Evolutionary conservation across 1,140 invertebrate genomes (phyloP), one percentile per base, ranked within the genome.

Genomic region (Zaprionus tsacasi): DNA sequence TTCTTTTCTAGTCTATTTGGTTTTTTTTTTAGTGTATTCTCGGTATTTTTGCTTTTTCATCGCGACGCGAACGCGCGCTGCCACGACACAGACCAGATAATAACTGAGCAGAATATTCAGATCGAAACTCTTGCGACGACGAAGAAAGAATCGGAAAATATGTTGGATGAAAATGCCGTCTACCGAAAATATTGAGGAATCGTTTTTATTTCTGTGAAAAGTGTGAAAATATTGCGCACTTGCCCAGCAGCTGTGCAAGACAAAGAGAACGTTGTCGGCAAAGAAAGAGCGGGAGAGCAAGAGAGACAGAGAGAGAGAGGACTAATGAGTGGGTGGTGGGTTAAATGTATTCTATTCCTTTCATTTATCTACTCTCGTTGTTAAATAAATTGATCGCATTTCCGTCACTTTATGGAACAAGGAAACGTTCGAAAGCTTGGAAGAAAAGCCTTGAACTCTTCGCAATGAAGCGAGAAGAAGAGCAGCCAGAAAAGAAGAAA

Each of bases 161-260:
- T 56, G 68, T 68, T 78, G 70, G 70, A 78, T 52, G 67, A 78
- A 86, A 76, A 76, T 81, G 67, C 57, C 48, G 73, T 50, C 58
- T 67, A 63, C 57, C 75, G 75, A 73, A 89, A 89, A 89, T 89
- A 89, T 89, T 89, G 85, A 89, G 78, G 85, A 89, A 89, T 89
- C 86, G 86, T 81, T 89, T 89, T 85, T 89, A 85, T 81, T 89
- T 89, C 79, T 85, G 85, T 88, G 85, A 85, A 89, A 89, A 89
- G 85, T 85, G 85, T 89, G 85, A 89, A 89, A 89, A 90, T 89
- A 89, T 89, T 90, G 85, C 85, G 85, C 85, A 89, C 78, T 90
- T 85, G 86, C 81, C 73, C 78, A 81, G 79, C 56, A 58, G 64
- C 58, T 61, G 71, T 61, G 57, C 21, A 72, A 35, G 25, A 58